These are phyloP conservation scores for Seison nebaliae DNA, from an alignment of 1,140 invertebrate species.

Conservation along the genomic window DNA sequence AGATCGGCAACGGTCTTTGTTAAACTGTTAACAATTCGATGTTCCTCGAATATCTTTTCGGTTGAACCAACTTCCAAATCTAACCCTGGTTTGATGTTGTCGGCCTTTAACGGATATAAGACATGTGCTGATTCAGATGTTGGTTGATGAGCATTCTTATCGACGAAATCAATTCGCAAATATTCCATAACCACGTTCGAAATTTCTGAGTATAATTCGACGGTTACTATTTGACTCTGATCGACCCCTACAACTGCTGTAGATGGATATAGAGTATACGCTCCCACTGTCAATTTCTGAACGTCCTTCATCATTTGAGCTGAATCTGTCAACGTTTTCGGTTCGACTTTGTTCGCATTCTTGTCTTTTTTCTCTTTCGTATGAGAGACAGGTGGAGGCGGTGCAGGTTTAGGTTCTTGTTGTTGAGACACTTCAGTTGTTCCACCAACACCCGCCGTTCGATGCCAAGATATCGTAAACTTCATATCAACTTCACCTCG, in stretches of 20 bases:
- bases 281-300: too few species aligned
- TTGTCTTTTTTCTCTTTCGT: background rate
- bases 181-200: constrained; percentile 17
- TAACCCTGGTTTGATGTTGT: too few species aligned
- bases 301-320: too few species aligned
- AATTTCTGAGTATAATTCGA: constrained; percentile 24
- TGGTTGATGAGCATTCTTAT: constrained; percentile 23
- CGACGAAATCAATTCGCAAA: constrained; percentile 22
- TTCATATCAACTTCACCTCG: constrained; percentile 28
- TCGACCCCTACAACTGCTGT: too few species aligned
- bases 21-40: constrained; percentile 20
- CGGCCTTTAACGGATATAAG: too few species aligned
- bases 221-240: constrained; percentile 22
- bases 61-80: too few species aligned
- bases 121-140: too few species aligned
- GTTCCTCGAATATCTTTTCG: constrained; percentile 31
- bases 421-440: background rate
- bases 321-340: too few species aligned
- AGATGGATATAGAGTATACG: too few species aligned
- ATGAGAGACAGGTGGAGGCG: background rate
- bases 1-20: background rate
- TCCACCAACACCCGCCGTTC: too few species aligned
- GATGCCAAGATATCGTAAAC: constrained; percentile 21
- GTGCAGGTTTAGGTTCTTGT: background rate
- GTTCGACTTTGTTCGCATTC: background rate